These are phyloP conservation scores for Nematostella vectensis DNA, from an alignment of 92 coral and sea anemone genomes.

Conservation along the genomic window DNA sequence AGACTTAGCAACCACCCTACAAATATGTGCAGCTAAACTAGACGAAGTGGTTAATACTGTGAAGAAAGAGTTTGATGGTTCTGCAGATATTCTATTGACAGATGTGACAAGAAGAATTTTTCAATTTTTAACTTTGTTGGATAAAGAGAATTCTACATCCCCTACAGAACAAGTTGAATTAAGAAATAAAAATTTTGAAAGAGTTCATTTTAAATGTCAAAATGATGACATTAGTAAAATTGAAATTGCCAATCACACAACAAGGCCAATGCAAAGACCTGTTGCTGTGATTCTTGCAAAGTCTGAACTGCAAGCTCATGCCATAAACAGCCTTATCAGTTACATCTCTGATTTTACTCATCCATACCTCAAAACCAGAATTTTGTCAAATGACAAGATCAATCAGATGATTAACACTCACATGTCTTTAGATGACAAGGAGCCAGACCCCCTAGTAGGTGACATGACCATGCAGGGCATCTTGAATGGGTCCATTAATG, in stretches of 20 bases:
- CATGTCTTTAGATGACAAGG: conserved; percentile 8
- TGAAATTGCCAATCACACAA: no score
- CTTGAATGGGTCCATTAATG: conserved; percentile 53
- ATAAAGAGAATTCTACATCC: no score
- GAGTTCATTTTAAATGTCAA: no score
- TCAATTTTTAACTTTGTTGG: no score
- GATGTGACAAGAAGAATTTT: no score
- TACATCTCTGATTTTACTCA: conserved; percentile 15
- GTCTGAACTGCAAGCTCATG: conserved; percentile 43
- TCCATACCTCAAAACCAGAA: conserved; percentile 46
- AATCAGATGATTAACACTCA: conserved; percentile 7
- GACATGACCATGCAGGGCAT: conserved; percentile 30
- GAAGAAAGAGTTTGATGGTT: conserved; percentile 9
- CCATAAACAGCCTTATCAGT: conserved; percentile 43
- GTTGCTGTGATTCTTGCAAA: conserved; percentile 25
- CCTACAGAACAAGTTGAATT: no score
- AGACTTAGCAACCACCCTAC: conserved; percentile 5
- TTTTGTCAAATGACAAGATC: conserved; percentile 24
- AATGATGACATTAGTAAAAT: no score
- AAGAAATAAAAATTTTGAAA: no score
- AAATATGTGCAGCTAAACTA: conserved; percentile 40
- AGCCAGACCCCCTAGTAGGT: conserved; percentile 1
- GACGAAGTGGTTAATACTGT: conserved; percentile 3
- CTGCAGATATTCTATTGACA: no score
- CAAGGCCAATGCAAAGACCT: no score